Evolutionary conservation across 2,888 invertebrate genomes (phyloP), one percentile per base, ranked within the genome.

Genomic region (Cerceris rybyensis): DNA sequence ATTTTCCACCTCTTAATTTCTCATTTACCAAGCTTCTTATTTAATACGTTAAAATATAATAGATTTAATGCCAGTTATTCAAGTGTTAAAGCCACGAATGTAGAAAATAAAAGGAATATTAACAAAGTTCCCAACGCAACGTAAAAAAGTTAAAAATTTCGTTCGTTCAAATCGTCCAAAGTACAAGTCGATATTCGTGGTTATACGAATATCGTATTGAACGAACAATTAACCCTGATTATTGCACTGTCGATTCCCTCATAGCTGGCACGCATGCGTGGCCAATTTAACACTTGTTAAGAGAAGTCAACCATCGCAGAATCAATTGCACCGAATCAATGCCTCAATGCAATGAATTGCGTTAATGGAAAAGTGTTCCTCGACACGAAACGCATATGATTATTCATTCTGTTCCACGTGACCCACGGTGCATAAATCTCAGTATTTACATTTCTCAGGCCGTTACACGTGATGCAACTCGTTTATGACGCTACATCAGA

Each of bases 231-330:
- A 28, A 28, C 28, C 28, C 28, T 28, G 28, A 28, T 28, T 28
- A 28, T 28, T 46, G 11, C 9, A 46, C 46, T 11, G 13, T 8
- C 7, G 7, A n/a, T 57, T 49, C 16, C 17, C 13, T 1, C 13
- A 9, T 14, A 14, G 46, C 43, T 55, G 13, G 50, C 9, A 14
- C 13, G 50, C 28, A 78, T 67, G 16, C 14, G 49, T 39, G 49
- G 49, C 14, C 67, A 69, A 75, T 59, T 77, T 72, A 57, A 69
- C 49, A 52, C 65, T 72, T 39, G 77, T 79, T 76, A 72, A 61
- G 16, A 28, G 50, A 63, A 46, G 74, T 66, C 70, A 66, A 74
- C 8, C 58, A 59, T 57, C 49, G 55, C 28, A 17, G n/a, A 49
- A 63, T 13, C 64, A 65, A 68, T 68, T 60, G 76, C 72, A 68